Base-by-base conservation (phyloP, 2,888 invertebrate species). In the Eilema griseolum region DNA sequence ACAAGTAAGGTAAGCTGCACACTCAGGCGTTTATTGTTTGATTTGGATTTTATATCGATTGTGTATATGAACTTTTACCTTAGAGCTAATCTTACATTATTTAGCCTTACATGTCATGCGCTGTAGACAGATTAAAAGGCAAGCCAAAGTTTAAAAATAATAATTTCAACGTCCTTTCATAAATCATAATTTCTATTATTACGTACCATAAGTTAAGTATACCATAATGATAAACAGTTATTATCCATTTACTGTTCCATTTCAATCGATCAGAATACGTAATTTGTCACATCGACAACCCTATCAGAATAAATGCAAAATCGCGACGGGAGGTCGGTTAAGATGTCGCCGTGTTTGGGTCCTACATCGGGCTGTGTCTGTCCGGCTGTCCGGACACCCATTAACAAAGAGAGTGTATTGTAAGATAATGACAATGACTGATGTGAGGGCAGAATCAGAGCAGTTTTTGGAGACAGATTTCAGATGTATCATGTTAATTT, bases 231-330 rank as follows among this genome's bases (percentile, higher is more conserved):
- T 46, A 46, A 20, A 20, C 20, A 20, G 20, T 46, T 46, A 20
- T 5, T 46, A 46, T 8, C 7, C 16, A 46, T 52, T 20, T n/a
- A 41, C 5, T 41, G 16, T 16, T 3, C 14, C 41, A 52, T 52
- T 52, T 16, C n/a, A 20, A 20, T 46, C 46, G 46, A 68, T 57
- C 20, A 33, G 28, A 67, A 59, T 46, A 62, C 37, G 31, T 28
- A 64, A 73, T 72, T 71, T 67, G 69, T 75, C 60, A 76, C 62
- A 10, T 60, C 20, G 71, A 69, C 87, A 88, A 72, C 85, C 85
- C 84, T 87, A 77, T 28, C 74, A 83, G 84, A 73, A 79, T 77
- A 73, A 84, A 85, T 88, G 86, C 85, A 85, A 84, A 87, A 84
- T 82, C 86, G 73, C 79, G 72, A 79, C 86, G 83, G 83, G 86